Conservation (phyloP, 2,113 vertebrate genomes). For the Aptenodytes patagonicus region DNA sequence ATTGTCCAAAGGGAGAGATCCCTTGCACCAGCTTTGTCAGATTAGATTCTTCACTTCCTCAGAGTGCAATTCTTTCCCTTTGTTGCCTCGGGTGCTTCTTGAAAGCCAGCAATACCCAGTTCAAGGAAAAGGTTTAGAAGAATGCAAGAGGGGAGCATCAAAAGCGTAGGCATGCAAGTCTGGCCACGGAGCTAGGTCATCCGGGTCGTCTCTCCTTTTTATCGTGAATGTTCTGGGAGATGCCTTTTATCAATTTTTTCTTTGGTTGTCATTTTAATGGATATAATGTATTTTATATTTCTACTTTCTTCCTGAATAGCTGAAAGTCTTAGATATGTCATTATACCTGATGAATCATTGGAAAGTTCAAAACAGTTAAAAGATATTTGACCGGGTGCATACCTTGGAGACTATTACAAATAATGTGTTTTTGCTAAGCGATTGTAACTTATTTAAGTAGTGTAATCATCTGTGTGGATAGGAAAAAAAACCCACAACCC, state of each 20-base stretch:
- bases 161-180: accelerated
- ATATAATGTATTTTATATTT: neutral
- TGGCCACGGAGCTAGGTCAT: neutral
- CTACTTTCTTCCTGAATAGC: neutral
- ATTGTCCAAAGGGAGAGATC: neutral
- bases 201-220: accelerated
- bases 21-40: neutral
- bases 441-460: neutral
- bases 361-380: neutral
- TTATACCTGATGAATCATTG: neutral
- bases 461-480: neutral
- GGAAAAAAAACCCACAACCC: neutral
- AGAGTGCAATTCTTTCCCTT: neutral
- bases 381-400: neutral
- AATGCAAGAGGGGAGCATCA: neutral
- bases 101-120: neutral
- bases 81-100: neutral
- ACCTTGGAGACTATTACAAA: neutral
- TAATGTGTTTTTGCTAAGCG: neutral
- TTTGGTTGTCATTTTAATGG: neutral
- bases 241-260: neutral
- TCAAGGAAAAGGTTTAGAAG: neutral
- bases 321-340: neutral
- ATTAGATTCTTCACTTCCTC: neutral
- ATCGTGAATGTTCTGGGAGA: neutral